These are phyloP conservation scores for Euschistus heros DNA, from an alignment of 1,140 invertebrate genomes.

Conservation along the genomic window DNA sequence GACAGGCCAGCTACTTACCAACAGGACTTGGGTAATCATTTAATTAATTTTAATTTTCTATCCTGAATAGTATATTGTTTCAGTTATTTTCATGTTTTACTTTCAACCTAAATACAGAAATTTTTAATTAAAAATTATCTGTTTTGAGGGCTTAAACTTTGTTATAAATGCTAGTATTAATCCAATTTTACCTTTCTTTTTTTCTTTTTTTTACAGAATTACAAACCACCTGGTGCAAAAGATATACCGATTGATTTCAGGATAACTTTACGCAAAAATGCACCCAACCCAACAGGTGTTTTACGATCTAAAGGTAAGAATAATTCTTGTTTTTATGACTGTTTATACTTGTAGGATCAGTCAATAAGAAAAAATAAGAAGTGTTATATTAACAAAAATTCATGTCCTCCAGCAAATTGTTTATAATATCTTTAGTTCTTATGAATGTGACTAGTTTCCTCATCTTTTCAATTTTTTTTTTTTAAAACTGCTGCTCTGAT, in stretches of 20 bases:
- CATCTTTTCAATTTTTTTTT: too few relatives aligned
- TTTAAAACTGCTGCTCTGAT: too few relatives aligned
- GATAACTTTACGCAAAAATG: constrained; percentile 57
- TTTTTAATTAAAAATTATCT: not conserved
- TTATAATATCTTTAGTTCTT: too few relatives aligned
- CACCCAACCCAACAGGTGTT: constrained; percentile 55
- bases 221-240: constrained; percentile 69
- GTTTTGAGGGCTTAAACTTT: not conserved
- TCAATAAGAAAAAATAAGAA: too few relatives aligned
- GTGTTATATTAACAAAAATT: too few relatives aligned
- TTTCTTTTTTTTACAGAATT: constrained; percentile 42
- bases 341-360: too few relatives aligned
- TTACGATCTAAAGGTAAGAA: constrained; percentile 62
- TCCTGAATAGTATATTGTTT: not conserved
- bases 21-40: constrained; percentile 57
- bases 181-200: not conserved
- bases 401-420: too few relatives aligned
- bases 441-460: too few relatives aligned
- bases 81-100: not conserved
- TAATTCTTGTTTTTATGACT: too few relatives aligned
- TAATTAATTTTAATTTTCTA: constrained; percentile 50
- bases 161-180: not conserved
- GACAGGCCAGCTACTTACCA: constrained; percentile 57
- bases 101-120: not conserved
- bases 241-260: constrained; percentile 79